Base-by-base conservation (phyloP, 2,888 invertebrate genomes). In the Autographa gamma region DNA sequence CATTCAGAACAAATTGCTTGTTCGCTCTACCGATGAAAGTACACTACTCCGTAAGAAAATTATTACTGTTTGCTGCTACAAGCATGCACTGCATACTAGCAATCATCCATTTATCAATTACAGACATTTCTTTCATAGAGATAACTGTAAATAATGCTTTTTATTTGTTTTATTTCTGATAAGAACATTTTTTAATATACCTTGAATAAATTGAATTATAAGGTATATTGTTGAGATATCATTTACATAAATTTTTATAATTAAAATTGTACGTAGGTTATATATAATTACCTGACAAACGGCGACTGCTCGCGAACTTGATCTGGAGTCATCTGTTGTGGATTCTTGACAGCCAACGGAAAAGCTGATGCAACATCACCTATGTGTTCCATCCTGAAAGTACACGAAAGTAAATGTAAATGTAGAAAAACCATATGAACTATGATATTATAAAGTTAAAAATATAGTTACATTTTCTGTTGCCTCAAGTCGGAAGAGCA, bases 401-500 rank as follows among this genome's bases (percentile, higher is more conserved):
- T 67, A 60, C 73, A 73, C 63, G 60, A 64, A 67, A 68, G 38
- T 54, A 68, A 63, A 72, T 58, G 19, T 52, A 70, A 69, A 60
- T 66, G 13, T 63, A 65, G 61, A 9, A 41, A 19, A 64, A 52
- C 4, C 48, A 38, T n/a, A 32, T 52, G 65, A 71, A 69, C 61
- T 69, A 69, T 65, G 64, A 66, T 60, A 5, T 18, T 67, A 60
- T 32, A 60, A 25, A 75, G 65, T 65, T 71, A 63, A 65, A 56
- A 74, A 63, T 67, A 60, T 62, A 90, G 91, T 91, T 88, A 95
- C 95, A 89, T 89, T 87, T 93, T 91, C 83, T 91, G 93, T 76
- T 89, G 91, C 83, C 91, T 89, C 81, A 91, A 80, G 75, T 95
- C 94, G 1, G 93, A 88, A 25, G 95, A 92, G 87, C 93, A 93